Base-by-base conservation (phyloP, 1,140 invertebrate genomes). In the Apis florea region DNA sequence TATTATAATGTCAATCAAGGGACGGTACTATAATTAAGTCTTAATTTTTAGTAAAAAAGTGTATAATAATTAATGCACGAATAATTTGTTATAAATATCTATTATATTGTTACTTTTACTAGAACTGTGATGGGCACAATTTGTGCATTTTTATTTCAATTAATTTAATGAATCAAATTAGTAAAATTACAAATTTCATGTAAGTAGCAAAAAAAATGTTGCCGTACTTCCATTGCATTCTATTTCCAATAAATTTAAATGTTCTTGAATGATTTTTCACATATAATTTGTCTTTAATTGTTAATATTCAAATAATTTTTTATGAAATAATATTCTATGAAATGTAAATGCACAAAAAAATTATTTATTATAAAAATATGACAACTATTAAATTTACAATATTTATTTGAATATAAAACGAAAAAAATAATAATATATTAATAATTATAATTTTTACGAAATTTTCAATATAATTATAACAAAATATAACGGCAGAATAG, bases 71-170 rank as follows among this genome's bases (percentile, higher is more conserved):
- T 82, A 6, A 82, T 81, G 66, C 84, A 84, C 82, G 21, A 76
- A 72, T 84, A 58, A 70, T 73, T 87, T 83, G 84, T 70, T 84
- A 83, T 86, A 76, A 66, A 87, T 71, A 21, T 68, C 13, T 82
- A 78, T 79, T 75, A 63, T 77, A 83, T 80, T 72, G 47, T 79
- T 86, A 87, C 19, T 84, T 56, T 87, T 72, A 79, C 64, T 87
- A 88, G 85, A 75, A 76, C 85, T 88, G 85, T 84, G 79, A 88
- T 88, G 54, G 79, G 73, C 56, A 82, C 71, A 64, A 77, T 58
- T 56, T 54, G 72, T 81, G 54, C 72, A 75, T 54, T 75, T 75
- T 68, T 58, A 67, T 67, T 81, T 81, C 54, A 21, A 11, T 64
- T 68, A 26, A 81, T 59, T 54, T 49, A 24, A 3, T 10, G 15